Evolutionary conservation across 2,888 invertebrate genomes (phyloP), one percentile per base, ranked within the genome.

Genomic region (Nycteola revayana): DNA sequence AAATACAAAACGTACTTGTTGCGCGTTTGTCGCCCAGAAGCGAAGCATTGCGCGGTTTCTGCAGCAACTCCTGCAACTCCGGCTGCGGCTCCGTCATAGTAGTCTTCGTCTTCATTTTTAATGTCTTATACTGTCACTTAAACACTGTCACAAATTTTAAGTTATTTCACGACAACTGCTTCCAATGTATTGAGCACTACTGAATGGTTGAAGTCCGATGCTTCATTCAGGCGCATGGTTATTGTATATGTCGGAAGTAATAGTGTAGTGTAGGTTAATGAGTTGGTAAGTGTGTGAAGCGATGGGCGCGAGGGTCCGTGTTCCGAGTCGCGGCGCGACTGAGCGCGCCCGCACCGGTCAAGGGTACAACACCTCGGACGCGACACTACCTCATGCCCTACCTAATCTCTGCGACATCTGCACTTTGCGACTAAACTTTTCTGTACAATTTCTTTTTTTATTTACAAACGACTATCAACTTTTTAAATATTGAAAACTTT

Each of bases 51-150:
- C 57, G 60, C 10, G 81, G 77, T 49, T 82, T 85, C 55, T 81
- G 81, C 36, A 88, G 69, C 42, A 88, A 56, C 51, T 84, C 87
- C 60, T 88, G 76, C 49, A 87, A 66, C 69, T 88, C 87, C 14
- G 84, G 74, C 58, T 70, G 77, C 26, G 66, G 57, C 35, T 58
- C 66, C 18, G 49, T 24, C 10, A 70, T 68, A 9, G 69, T 75
- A 37, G 49, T 67, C 40, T 60, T 76, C 14, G 76, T 48, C 55
- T 79, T 83, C 86, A 86, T 86, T 17, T n/a, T 56, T 66, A 20
- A 35, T 35, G 52, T 61, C 41, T 61, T 42, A 63, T 72, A 75
- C 74, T 61, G 36, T 49, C 66, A 75, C 69, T 14, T 14, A 14
- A 14, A 14, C 42, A 33, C 4, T 36, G 42, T 56, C 44, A n/a